Conservation (phyloP, 2,797 vertebrate species). For the Orestias chungarensis region DNA sequence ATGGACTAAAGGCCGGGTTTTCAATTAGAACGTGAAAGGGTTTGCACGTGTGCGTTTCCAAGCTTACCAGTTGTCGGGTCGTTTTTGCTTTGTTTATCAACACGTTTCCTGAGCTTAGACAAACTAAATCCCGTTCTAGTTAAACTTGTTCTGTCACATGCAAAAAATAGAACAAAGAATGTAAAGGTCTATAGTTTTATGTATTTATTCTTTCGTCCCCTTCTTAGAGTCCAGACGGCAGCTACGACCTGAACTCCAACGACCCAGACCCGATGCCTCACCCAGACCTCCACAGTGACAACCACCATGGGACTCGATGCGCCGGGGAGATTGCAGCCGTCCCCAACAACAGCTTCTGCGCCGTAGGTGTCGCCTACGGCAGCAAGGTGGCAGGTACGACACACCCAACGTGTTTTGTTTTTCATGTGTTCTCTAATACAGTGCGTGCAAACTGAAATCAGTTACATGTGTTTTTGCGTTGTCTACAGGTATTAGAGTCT, state of each 20-base stretch:
- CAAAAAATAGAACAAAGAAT: not conserved
- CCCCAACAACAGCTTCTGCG: slow-evolving; percentile 96
- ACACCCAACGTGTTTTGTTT: not conserved
- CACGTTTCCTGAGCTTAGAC: too few species aligned
- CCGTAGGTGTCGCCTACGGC: slow-evolving; percentile 93
- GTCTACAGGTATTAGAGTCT: slow-evolving; percentile 89
- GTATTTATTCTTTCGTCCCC: not conserved
- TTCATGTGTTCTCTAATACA: not conserved
- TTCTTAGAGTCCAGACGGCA: slow-evolving; percentile 93
- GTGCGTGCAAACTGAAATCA: not conserved
- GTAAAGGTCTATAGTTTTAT: not conserved
- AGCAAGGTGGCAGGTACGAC: slow-evolving; percentile 91
- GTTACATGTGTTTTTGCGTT: not conserved
- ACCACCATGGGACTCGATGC: slow-evolving; percentile 95
- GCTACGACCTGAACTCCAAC: slow-evolving; percentile 96
- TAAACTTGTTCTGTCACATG: not conserved
- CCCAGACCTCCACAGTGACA: slow-evolving; percentile 87
- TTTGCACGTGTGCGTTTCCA: not conserved
- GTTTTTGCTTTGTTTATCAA: not conserved
- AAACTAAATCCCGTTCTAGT: not conserved
- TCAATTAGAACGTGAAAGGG: not conserved
- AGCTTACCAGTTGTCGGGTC: too few species aligned
- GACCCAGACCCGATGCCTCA: slow-evolving; percentile 98
- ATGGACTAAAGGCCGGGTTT: too few species aligned
- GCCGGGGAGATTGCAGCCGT: slow-evolving; percentile 95